phyloP scores from a whole-genome alignment of 2,888 invertebrate genomes.

The Saturnia japonica region DNA sequence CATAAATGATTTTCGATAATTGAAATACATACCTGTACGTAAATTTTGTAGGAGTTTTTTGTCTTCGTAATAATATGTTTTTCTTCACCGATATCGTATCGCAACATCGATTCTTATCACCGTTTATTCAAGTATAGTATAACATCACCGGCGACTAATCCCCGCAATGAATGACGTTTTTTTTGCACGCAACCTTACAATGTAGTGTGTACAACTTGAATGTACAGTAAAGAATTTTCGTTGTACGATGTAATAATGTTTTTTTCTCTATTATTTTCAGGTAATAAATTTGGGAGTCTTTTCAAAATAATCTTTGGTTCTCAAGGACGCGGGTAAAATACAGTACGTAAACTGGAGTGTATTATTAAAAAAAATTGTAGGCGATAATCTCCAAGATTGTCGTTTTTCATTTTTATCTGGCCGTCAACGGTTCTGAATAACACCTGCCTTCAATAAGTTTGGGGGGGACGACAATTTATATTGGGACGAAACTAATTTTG shows the following conservation, averaged over 20 bases:
- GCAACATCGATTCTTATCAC: background rate
- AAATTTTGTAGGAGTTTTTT: background rate
- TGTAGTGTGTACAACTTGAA: background rate
- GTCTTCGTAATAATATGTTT: background rate
- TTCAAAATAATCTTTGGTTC: conserved; percentile 11
- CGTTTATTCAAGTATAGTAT: conserved; percentile 19
- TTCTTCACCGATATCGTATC: background rate
- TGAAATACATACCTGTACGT: background rate
- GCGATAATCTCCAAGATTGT: background rate
- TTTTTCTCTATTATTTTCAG: conserved; percentile 47
- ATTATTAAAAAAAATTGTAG: background rate
- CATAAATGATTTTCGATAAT: background rate
- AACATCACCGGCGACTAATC: conserved; percentile 17
- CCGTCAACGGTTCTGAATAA: background rate
- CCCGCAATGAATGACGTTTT: conserved; percentile 13
- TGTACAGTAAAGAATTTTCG: background rate
- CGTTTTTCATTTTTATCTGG: background rate
- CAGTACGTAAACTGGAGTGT: background rate
- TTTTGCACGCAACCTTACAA: background rate
- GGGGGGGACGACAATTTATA: no score
- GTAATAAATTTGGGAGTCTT: conserved; percentile 40
- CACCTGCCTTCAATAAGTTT: background rate
- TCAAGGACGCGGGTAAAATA: background rate
- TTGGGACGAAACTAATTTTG: no score
- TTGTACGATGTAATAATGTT: conserved; percentile 25